phyloP scores from a whole-genome alignment of 92 coral and sea anemone genomes.

The Epizoanthus illoricatus region DNA sequence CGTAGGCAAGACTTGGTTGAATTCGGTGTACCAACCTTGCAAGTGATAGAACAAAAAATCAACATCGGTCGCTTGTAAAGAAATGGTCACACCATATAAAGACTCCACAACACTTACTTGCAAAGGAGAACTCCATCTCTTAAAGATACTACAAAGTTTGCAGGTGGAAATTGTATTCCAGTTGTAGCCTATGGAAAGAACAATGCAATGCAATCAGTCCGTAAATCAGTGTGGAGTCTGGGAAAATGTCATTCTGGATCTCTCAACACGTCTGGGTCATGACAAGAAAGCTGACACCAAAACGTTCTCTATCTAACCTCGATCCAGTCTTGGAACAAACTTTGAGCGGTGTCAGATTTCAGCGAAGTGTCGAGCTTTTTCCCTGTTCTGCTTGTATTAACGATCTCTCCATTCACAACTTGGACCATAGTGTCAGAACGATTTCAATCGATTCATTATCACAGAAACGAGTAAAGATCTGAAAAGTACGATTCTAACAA shows the following conservation, averaged over 20 bases:
- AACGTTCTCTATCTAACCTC: slow-evolving; percentile 58
- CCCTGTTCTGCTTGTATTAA: slow-evolving; percentile 4
- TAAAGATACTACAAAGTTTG: slow-evolving; percentile 35
- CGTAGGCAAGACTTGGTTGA: slow-evolving; percentile 38
- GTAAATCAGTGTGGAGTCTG: not conserved
- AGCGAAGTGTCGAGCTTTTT: slow-evolving; percentile 29
- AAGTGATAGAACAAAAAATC: not conserved
- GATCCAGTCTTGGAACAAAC: slow-evolving; percentile 77
- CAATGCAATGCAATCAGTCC: slow-evolving; percentile 5
- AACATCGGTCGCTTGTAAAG: not conserved
- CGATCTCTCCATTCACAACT: slow-evolving; percentile 36
- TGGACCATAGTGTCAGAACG: slow-evolving; percentile 33
- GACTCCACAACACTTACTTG: slow-evolving; percentile 16
- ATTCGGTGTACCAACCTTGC: slow-evolving; percentile 35
- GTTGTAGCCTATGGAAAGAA: slow-evolving; percentile 23
- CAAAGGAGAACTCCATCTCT: slow-evolving; percentile 44
- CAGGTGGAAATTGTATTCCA: slow-evolving; percentile 25
- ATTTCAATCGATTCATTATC: not conserved
- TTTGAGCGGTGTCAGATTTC: slow-evolving; percentile 79
- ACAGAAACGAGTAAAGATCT: slow-evolving; percentile 8
- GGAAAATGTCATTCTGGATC: slow-evolving; percentile 1
- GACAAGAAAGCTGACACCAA: slow-evolving; percentile 66
- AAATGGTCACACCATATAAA: not conserved
- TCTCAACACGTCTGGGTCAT: not conserved
- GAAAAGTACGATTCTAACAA: not conserved